phyloP scores from a whole-genome alignment of 2,113 vertebrate genomes.

The Orthonyx spaldingii region DNA sequence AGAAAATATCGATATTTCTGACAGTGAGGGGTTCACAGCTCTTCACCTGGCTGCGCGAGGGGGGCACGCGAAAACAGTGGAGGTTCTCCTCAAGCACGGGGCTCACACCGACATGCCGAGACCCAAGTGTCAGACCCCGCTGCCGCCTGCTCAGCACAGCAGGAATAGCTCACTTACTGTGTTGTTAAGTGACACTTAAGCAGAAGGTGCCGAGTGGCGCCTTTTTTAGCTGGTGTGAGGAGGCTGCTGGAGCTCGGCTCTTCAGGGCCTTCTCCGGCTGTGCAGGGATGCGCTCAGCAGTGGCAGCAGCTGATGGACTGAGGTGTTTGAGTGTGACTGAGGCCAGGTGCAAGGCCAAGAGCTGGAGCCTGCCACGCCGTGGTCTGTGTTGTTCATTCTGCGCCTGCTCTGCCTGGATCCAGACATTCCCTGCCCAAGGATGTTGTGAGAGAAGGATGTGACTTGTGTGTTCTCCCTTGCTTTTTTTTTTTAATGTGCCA shows the following conservation, averaged over 20 bases:
- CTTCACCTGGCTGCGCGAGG: conserved; percentile 80
- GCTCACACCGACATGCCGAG: conserved; percentile 57
- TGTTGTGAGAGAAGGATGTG: not conserved
- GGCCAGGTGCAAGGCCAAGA: not conserved
- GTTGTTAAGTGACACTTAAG: conserved; percentile 68
- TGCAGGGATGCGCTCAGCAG: not conserved
- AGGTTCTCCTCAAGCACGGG: conserved; percentile 74
- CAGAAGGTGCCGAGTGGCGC: not conserved
- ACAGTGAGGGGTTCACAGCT: conserved; percentile 76
- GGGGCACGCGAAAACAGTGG: conserved; percentile 72
- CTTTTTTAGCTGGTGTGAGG: not conserved
- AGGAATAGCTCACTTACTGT: not conserved
- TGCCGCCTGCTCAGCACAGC: not conserved
- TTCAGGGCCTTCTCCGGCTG: not conserved
- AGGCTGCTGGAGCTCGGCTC: not conserved
- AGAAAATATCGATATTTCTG: conserved; percentile 60
- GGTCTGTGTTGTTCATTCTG: not conserved
- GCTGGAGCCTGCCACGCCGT: not conserved
- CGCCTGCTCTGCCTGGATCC: not conserved
- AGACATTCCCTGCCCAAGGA: not conserved
- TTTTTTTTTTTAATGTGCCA: not conserved
- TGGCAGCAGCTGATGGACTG: not conserved
- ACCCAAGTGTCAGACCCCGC: conserved; percentile 26
- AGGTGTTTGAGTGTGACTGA: not conserved
- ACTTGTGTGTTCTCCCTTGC: not conserved